Conservation (phyloP, 1,140 invertebrate species). For the Branchinecta lindahli region DNA sequence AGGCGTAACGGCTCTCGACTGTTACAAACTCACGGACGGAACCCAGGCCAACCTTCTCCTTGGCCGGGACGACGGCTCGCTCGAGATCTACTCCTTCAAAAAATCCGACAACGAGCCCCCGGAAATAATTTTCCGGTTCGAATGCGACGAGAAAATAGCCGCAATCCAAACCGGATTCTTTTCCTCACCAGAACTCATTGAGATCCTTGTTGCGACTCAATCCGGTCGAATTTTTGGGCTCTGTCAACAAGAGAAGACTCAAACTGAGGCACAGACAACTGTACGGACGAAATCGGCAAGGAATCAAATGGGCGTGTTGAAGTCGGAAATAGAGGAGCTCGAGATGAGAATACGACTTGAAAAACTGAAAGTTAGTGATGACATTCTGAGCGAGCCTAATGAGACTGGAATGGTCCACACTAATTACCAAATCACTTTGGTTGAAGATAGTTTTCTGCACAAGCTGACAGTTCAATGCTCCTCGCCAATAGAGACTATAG, state of each 20-base stretch:
- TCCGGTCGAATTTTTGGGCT: neutral
- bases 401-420: no score
- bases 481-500: no score
- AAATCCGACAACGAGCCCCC: neutral
- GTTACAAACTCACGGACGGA: neutral
- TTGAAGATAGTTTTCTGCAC: no score
- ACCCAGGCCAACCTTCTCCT: neutral
- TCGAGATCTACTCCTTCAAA: neutral
- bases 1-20: neutral
- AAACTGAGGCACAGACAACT: neutral
- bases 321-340: neutral
- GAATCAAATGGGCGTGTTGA: neutral
- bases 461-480: no score
- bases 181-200: neutral
- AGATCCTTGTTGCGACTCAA: neutral
- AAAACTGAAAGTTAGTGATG: neutral
- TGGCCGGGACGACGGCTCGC: neutral
- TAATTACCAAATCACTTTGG: no score
- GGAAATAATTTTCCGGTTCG: neutral
- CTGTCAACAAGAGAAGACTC: neutral
- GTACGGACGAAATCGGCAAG: neutral
- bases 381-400: neutral
- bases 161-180: neutral
- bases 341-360: neutral
- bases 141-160: neutral